Base-by-base conservation (phyloP, 2,797 vertebrate genomes). In the Lemur catta region DNA sequence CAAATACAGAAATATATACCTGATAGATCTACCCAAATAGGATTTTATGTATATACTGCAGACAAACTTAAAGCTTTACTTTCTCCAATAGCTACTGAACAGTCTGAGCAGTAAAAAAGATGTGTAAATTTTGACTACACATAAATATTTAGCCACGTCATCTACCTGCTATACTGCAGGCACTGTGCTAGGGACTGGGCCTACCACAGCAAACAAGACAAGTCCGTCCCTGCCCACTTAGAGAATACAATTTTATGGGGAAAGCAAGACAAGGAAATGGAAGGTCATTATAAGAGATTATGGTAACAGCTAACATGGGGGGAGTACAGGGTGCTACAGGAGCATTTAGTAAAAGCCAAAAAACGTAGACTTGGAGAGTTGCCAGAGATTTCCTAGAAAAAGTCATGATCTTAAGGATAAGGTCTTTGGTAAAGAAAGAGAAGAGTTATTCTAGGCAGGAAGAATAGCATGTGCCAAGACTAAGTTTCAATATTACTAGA, bases 1-100 rank as follows among this genome's bases (percentile, higher is more conserved):
- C 28, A 15, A 65, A 92, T 76, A 67, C 14, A 91, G 75, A 89
- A 91, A 93, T 81, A 84, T 30, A 89, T 43, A 92, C 10, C 82
- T 30, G 10, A 55, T 35, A 82, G 22, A 22, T 6, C 61, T 71
- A 86, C 6, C 41, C 88, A 78, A 92, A 75, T 15, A 89, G 11
- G 41, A 11, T 28, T 89, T 82, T 71, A 57, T n/a, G 14, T 85
- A 57, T 52, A n/a, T 89, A 90, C 28, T 74, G 11, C 85, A 87
- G 24, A 50, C 11, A 91, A 87, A 74, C 15, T 61, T 50, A 82
- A 93, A 87, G 43, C 8, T 78, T 90, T 80, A 63, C 67, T 87
- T 96, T 94, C 13, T 57, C 18, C 63, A 69, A 63, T 38, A 88
- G 43, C 22, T 84, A 84, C 17, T 63, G 71, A 75, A 90, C 17